Conservation (phyloP, 2,113 vertebrate species). For the Hydropotes inermis region DNA sequence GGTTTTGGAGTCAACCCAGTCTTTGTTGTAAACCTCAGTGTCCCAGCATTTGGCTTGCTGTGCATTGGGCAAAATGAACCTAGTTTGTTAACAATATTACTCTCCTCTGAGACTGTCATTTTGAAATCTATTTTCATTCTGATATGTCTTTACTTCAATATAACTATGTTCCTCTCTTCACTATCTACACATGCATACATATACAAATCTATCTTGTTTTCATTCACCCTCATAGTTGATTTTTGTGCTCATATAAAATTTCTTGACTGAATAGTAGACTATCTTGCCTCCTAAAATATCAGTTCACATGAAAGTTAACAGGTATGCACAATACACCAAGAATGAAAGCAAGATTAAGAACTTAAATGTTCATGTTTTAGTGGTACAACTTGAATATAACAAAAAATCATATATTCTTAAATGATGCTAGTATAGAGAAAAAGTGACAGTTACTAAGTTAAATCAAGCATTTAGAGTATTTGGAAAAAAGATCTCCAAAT, state of each 20-base stretch:
- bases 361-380: neutral
- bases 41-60: neutral
- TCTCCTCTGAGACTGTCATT: neutral
- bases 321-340: neutral
- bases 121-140: neutral
- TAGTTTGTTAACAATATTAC: neutral
- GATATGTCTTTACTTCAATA: neutral
- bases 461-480: neutral
- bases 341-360: neutral
- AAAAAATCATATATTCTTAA: neutral
- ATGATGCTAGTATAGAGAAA: neutral
- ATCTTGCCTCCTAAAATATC: neutral
- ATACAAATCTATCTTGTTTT: neutral
- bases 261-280: neutral
- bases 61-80: neutral
- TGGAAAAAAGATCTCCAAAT: neutral
- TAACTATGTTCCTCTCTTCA: neutral
- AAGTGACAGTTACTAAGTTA: neutral
- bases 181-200: neutral
- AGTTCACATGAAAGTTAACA: neutral
- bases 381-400: neutral
- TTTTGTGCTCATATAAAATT: neutral
- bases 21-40: neutral
- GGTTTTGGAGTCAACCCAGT: neutral
- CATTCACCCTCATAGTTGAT: neutral